Base-by-base conservation (phyloP, 2,888 invertebrate genomes). In the Sesamia inferens region DNA sequence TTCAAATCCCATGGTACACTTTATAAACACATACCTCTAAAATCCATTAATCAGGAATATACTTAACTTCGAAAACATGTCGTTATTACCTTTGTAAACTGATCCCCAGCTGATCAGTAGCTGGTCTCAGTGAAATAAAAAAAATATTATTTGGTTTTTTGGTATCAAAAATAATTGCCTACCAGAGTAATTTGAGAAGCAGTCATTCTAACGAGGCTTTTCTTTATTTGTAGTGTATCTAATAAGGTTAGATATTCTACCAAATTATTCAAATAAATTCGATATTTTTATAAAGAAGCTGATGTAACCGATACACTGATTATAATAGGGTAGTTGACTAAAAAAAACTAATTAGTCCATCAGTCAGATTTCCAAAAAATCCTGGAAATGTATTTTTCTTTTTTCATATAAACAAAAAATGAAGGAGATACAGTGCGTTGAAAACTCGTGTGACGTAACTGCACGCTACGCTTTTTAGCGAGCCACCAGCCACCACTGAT, bases 91-190 rank as follows among this genome's bases (percentile, higher is more conserved):
- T 65, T 39, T 31, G 82, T 80, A 84, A 85, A 44, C 42, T 68
- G 82, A 86, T 86, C 84, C 80, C 61, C 39, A 14, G 59, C 64
- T 14, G 78, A 76, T 75, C 79, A 75, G 78, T 75, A 85, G 86
- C 83, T 63, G 54, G 57, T 39, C 72, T 61, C 61, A 70, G 42
- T 71, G 22, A 62, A 68, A 69, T 68, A 51, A 78, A 68, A 76
- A 57, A 5, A n/a, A 48, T 76, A 63, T 59, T n/a, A 72, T 68
- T 75, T 71, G 39, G 19, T 81, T 81, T 78, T 82, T 64, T 70
- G 72, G 44, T 68, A 73, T 51, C 63, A 68, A 76, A 81, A 78
- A 81, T 79, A 81, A 80, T 84, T 66, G 74, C 68, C 63, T 31
- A 68, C 64, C 42, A 55, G 47, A 6, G 81, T 76, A 71, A 85